A percentile compares a stretch with the other conserved stretches of the same genome.
phyloP scores from a whole-genome alignment of 2,888 invertebrate genomes.

The Sarcophaga caerulescens region DNA sequence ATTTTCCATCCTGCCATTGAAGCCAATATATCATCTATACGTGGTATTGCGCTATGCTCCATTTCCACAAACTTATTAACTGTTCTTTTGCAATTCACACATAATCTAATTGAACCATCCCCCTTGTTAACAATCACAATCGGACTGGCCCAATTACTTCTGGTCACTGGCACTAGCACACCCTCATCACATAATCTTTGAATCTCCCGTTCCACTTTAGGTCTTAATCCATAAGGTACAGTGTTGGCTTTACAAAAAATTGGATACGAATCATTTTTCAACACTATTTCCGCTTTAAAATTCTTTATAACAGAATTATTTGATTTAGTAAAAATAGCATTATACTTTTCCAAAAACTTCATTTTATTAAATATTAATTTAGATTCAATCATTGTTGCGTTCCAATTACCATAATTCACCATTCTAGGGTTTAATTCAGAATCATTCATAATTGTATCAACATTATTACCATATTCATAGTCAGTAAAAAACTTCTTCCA shows the following conservation, averaged over 20 bases:
- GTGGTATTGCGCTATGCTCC: constrained; percentile 72
- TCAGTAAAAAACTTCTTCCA: constrained; percentile 44
- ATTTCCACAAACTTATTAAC: constrained; percentile 65
- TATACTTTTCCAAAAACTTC: constrained; percentile 51
- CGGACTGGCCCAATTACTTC: constrained; percentile 73
- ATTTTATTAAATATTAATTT: constrained; percentile 36
- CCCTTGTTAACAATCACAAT: constrained; percentile 74
- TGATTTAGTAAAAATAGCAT: constrained; percentile 37
- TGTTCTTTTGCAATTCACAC: constrained; percentile 74
- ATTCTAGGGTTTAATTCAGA: background rate
- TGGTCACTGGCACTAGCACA: constrained; percentile 68
- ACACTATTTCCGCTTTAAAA: constrained; percentile 52
- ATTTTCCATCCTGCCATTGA: constrained; percentile 62
- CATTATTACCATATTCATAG: constrained; percentile 31
- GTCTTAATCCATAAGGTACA: constrained; percentile 35
- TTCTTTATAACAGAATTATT: constrained; percentile 40
- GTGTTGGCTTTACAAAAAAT: constrained; percentile 53
- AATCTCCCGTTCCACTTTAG: constrained; percentile 55
- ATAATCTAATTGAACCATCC: constrained; percentile 70
- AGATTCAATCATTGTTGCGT: background rate
- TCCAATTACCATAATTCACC: background rate
- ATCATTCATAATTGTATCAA: constrained; percentile 15
- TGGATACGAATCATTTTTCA: constrained; percentile 51
- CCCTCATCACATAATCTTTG: constrained; percentile 50
- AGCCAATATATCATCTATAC: constrained; percentile 57